These are phyloP conservation scores for Periophthalmus magnuspinnatus DNA, from an alignment of 2,797 vertebrate genomes.

Conservation along the genomic window DNA sequence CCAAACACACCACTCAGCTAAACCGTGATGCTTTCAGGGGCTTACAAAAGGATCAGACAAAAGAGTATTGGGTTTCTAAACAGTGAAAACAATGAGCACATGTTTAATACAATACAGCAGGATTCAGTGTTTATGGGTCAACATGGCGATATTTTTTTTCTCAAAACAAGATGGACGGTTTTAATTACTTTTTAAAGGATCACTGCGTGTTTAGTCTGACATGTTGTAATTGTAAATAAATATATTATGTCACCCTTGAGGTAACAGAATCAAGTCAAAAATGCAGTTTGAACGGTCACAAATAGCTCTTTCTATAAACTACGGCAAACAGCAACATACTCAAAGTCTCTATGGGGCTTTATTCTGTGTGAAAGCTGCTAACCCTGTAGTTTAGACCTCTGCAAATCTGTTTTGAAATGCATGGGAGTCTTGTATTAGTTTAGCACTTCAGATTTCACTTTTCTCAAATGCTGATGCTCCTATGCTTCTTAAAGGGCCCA, in stretches of 20 bases:
- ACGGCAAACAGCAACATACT: too few species aligned
- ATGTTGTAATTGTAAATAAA: neutral
- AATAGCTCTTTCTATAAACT: too few species aligned
- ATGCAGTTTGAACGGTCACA: neutral
- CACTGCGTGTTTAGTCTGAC: neutral
- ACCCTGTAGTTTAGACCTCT: too few species aligned
- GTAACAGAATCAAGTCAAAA: neutral
- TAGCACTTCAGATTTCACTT: too few species aligned
- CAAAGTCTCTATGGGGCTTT: too few species aligned
- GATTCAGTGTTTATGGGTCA: neutral
- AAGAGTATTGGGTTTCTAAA: neutral
- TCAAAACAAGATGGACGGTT: neutral
- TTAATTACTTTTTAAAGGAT: neutral
- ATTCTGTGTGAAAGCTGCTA: too few species aligned
- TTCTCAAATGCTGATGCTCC: too few species aligned
- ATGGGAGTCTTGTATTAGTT: too few species aligned
- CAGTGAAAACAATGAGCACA: neutral
- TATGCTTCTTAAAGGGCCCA: too few species aligned
- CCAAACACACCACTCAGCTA: neutral
- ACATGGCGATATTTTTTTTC: neutral
- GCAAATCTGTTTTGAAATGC: too few species aligned
- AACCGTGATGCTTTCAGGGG: neutral
- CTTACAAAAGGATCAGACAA: neutral
- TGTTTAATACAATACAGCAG: constrained; percentile 6
- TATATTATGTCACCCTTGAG: neutral